Evolutionary conservation across 2,113 vertebrate genomes (phyloP).

Genomic region (Elephas maximus): DNA sequence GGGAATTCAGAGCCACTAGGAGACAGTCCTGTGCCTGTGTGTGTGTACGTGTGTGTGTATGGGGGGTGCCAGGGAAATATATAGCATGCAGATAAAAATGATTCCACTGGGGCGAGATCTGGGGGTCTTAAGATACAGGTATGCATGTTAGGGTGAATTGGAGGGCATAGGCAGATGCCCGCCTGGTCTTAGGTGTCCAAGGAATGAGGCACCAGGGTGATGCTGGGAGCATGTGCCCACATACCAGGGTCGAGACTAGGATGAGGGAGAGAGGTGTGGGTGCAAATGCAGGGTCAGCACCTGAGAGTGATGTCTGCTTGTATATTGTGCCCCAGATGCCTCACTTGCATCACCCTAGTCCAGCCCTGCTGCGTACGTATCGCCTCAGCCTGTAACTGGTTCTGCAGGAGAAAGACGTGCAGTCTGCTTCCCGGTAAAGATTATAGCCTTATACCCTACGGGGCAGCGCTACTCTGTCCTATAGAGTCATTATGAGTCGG

Average conservation of each 20-base stretch:
- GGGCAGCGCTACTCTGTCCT: background rate
- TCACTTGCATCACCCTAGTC: background rate
- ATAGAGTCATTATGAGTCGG: background rate
- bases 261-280: background rate
- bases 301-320: background rate
- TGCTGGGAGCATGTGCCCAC: background rate
- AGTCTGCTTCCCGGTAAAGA: background rate
- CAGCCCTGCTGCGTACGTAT: background rate
- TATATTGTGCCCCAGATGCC: background rate
- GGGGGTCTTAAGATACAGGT: background rate
- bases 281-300: rapidly evolving
- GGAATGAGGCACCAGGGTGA: background rate
- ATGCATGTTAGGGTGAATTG: background rate
- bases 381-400: background rate
- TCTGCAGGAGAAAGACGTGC: background rate
- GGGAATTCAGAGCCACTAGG: background rate
- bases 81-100: no score
- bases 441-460: background rate
- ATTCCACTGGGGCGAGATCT: background rate
- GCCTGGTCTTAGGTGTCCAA: background rate
- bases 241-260: background rate
- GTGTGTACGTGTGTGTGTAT: background rate
- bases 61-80: background rate
- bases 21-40: background rate
- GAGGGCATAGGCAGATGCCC: background rate